Conservation (phyloP, 2,888 invertebrate genomes). For the Tenthredo amoena region DNA sequence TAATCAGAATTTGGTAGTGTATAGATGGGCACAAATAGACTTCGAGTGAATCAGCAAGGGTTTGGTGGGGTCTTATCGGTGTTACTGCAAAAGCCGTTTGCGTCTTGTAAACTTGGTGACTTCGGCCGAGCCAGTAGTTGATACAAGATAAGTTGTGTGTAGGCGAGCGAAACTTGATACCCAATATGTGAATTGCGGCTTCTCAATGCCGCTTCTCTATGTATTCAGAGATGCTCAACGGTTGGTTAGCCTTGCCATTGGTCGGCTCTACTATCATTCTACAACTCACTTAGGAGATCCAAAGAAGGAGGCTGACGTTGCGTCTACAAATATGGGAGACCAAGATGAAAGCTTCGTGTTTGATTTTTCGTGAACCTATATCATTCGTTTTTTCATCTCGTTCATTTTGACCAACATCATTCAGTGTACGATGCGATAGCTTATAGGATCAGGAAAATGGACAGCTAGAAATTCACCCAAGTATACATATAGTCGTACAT, state of each 20-base stretch:
- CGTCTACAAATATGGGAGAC: not conserved
- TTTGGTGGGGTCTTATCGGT: slow-evolving; percentile 71
- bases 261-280: slow-evolving; percentile 16
- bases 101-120: slow-evolving; percentile 75
- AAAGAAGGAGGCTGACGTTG: not conserved
- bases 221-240: slow-evolving; percentile 50
- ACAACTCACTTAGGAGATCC: slow-evolving; percentile 17
- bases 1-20: slow-evolving; percentile 54
- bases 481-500: not conserved
- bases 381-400: not conserved
- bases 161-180: slow-evolving; percentile 61
- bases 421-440: not conserved
- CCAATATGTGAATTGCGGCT: slow-evolving; percentile 71
- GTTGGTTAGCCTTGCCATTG: slow-evolving; percentile 42
- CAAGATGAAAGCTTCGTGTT: not conserved
- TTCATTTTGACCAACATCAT: not conserved
- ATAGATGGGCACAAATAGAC: slow-evolving; percentile 24
- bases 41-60: slow-evolving; percentile 64
- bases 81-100: slow-evolving; percentile 75
- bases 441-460: slow-evolving; percentile 13
- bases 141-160: slow-evolving; percentile 66
- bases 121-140: slow-evolving; percentile 57
- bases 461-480: not conserved
- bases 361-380: not conserved
- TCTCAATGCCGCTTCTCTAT: slow-evolving; percentile 52